Conservation (phyloP, 2,113 vertebrate species). For the Lophochroa leadbeateri region DNA sequence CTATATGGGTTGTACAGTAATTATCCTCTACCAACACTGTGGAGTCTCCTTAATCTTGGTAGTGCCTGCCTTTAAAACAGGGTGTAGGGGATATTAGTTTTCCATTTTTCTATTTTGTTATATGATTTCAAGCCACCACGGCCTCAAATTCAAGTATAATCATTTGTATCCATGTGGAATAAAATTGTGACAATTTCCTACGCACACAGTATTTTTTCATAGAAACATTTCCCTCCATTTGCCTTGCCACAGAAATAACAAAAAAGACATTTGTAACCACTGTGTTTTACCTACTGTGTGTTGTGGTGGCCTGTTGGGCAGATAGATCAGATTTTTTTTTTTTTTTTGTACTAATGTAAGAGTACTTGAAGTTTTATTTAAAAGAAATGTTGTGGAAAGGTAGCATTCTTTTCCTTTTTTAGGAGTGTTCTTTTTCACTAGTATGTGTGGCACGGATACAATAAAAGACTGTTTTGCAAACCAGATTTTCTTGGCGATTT, state of each 20-base stretch:
- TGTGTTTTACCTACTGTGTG: constrained; percentile 98
- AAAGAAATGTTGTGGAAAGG: constrained; percentile 96
- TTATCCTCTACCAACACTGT: constrained; percentile 99
- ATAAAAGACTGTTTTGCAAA: constrained; percentile 99
- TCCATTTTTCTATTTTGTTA: constrained; percentile 90
- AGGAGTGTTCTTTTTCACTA: constrained; percentile 99
- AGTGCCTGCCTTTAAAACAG: constrained; percentile 99
- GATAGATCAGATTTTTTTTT: constrained; percentile 89
- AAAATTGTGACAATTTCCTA: constrained; percentile 85
- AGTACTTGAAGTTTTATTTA: constrained; percentile 99
- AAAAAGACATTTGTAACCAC: constrained; percentile 94
- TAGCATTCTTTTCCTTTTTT: constrained; percentile 98
- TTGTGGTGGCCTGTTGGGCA: constrained; percentile 94
- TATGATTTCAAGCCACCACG: constrained; percentile 92
- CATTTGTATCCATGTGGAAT: constrained; percentile 86
- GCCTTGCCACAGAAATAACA: constrained; percentile 89
- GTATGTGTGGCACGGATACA: constrained; percentile 99
- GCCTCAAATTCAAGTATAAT: constrained; percentile 90
- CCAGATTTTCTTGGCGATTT: constrained; percentile 73
- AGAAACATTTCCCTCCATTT: constrained; percentile 89
- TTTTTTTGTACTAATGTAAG: constrained; percentile 94
- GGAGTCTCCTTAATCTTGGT: constrained; percentile 99
- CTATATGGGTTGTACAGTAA: constrained; percentile 97
- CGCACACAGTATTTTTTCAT: constrained; percentile 88
- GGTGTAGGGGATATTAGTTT: constrained; percentile 98